Conservation (phyloP, 2,888 invertebrate genomes). For the Amblyjoppa fuscipennis region DNA sequence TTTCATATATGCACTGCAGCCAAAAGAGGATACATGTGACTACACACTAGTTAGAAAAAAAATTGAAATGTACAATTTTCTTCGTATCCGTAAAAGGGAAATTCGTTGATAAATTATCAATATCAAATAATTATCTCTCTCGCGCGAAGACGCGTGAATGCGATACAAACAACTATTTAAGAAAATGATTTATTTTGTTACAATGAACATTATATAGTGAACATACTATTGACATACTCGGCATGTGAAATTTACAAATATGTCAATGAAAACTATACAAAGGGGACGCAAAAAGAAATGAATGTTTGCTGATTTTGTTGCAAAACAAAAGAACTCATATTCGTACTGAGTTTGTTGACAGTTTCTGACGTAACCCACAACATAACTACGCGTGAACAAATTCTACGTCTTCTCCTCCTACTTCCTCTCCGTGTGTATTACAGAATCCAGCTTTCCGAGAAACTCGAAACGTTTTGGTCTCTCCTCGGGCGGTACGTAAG, state of each 20-base stretch:
- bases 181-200: constrained; percentile 65
- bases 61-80: too few relatives aligned
- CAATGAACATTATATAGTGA: constrained; percentile 58
- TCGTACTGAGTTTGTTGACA: neutral
- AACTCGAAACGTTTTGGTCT: neutral
- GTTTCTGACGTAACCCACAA: neutral
- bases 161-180: constrained; percentile 50
- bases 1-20: neutral
- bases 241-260: constrained; percentile 40
- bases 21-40: neutral
- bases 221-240: constrained; percentile 40
- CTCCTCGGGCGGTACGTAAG: constrained; percentile 13
- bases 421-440: neutral
- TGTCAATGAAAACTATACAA: constrained; percentile 20
- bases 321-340: neutral
- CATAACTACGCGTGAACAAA: neutral
- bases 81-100: too few relatives aligned
- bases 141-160: neutral
- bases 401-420: neutral
- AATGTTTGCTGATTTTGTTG: neutral
- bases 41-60: too few relatives aligned
- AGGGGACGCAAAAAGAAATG: constrained; percentile 12
- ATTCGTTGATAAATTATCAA: too few relatives aligned
- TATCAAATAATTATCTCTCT: neutral
- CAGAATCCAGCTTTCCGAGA: constrained; percentile 24